Evolutionary conservation across 2,113 vertebrate genomes (phyloP).

Genomic region (Motacilla tschutschensis): DNA sequence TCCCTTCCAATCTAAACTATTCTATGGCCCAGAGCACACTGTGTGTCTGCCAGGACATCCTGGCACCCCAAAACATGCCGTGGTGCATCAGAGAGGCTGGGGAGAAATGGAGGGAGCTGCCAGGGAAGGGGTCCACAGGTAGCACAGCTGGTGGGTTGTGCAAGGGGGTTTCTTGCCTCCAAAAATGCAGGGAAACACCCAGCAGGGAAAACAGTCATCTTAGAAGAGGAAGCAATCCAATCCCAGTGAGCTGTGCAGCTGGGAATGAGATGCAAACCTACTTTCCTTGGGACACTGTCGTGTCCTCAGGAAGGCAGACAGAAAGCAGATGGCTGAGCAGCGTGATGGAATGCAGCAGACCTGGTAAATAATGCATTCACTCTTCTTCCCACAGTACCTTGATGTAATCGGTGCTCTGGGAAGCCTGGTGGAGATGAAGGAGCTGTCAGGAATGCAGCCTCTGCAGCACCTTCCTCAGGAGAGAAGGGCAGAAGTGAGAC

Average conservation of each 20-base stretch:
- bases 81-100: background rate
- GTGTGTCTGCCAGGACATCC: background rate
- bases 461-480: constrained; percentile 68
- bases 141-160: background rate
- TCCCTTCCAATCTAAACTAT: background rate
- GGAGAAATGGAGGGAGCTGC: background rate
- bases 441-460: constrained; percentile 70
- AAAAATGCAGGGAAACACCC: background rate
- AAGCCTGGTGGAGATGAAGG: constrained; percentile 73
- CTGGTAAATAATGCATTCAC: background rate
- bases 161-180: background rate
- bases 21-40: rapidly evolving
- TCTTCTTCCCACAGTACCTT: constrained; percentile 66
- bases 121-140: rapidly evolving
- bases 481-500: constrained; percentile 53
- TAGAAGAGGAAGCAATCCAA: background rate
- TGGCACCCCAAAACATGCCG: background rate
- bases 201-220: background rate
- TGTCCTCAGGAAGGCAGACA: background rate
- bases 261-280: background rate
- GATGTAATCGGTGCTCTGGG: constrained; percentile 68
- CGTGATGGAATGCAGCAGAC: background rate
- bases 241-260: background rate
- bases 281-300: background rate
- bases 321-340: constrained; percentile 5